Conservation (phyloP, 2,888 invertebrate species). For the Mythimna pallens region DNA sequence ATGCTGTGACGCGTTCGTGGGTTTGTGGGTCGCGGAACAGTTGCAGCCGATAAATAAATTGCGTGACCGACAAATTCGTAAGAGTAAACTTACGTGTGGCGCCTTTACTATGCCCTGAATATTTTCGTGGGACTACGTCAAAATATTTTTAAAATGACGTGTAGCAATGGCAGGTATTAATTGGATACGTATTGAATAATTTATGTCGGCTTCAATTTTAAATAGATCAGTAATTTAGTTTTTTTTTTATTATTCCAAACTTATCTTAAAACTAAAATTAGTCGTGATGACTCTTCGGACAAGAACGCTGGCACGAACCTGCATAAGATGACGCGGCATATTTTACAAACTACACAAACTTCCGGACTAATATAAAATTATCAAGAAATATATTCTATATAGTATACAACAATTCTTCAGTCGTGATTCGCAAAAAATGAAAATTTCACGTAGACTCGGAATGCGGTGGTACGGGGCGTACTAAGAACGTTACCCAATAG, state of each 20-base stretch:
- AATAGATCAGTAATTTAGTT: slow-evolving; percentile 6
- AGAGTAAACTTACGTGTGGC: slow-evolving; percentile 68
- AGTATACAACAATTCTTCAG: slow-evolving; percentile 7
- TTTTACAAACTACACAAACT: slow-evolving; percentile 35
- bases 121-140: slow-evolving; percentile 65
- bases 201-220: slow-evolving; percentile 4
- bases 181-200: background rate
- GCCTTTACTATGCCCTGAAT: slow-evolving; percentile 73
- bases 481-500: slow-evolving; percentile 81
- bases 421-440: slow-evolving; percentile 62
- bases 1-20: slow-evolving; percentile 71
- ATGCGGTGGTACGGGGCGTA: slow-evolving; percentile 73
- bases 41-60: slow-evolving; percentile 80
- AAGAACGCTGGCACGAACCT: slow-evolving; percentile 34
- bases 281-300: slow-evolving; percentile 9
- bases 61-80: slow-evolving; percentile 77
- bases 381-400: slow-evolving; percentile 5
- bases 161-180: slow-evolving; percentile 3
- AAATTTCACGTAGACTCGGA: slow-evolving; percentile 70
- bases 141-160: slow-evolving; percentile 22
- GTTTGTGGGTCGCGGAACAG: slow-evolving; percentile 86
- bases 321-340: slow-evolving; percentile 37
- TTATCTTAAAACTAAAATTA: slow-evolving; percentile 22
- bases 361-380: slow-evolving; percentile 13
- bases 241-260: background rate